phyloP scores from a whole-genome alignment of 2,113 vertebrate species.

The Vidua chalybeata region DNA sequence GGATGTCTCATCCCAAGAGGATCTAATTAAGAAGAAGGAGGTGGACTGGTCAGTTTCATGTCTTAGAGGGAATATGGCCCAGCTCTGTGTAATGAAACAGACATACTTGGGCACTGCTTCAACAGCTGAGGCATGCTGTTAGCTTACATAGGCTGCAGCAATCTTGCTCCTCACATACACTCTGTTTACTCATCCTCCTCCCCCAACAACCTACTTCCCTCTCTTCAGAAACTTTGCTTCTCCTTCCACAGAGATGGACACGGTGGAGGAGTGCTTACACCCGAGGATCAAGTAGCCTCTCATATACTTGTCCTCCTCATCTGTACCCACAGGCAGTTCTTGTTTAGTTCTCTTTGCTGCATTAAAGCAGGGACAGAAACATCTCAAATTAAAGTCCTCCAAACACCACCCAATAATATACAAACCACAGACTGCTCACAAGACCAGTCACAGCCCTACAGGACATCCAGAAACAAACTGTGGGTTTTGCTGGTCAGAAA shows the following conservation, averaged over 20 bases:
- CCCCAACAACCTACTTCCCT: background rate
- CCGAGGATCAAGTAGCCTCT: background rate
- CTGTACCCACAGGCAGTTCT: background rate
- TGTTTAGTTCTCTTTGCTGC: background rate
- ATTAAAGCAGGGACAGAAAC: background rate
- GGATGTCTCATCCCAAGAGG: background rate
- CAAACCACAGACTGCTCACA: background rate
- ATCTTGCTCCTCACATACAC: background rate
- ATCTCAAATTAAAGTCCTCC: background rate
- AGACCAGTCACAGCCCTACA: background rate
- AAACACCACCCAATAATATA: background rate
- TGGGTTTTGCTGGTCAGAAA: background rate
- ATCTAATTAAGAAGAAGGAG: background rate
- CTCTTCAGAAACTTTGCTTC: background rate
- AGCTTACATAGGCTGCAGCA: background rate
- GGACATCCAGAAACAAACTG: background rate
- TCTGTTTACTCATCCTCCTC: slow-evolving; percentile 6
- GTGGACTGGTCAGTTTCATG: background rate
- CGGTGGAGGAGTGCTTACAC: background rate
- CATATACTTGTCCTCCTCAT: background rate
- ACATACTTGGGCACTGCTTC: background rate
- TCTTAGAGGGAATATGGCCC: background rate
- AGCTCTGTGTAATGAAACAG: background rate
- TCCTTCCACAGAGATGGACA: background rate
- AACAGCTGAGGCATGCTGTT: background rate